Evolutionary conservation across 2,797 vertebrate genomes (phyloP), one percentile per base, ranked within the genome.

Genomic region (Tangara arthus): DNA sequence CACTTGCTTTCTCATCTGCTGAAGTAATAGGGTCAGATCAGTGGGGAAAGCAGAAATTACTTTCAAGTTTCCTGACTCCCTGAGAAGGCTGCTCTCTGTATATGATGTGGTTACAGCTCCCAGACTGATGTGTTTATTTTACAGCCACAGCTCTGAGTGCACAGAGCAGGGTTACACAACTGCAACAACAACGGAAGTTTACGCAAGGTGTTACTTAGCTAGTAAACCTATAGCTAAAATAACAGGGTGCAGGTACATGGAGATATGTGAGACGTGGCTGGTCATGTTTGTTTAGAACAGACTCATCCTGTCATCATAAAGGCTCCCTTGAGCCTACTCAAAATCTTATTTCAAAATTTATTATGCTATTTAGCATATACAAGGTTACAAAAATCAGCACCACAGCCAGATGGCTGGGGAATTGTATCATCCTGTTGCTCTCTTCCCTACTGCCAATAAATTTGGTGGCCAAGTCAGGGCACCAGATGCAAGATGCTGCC

Each of bases 341-440:
- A 85, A 96, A 71, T 83, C 90, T 85, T 80, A 80, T 64, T 95
- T 90, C 35, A 42, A 89, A 94, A 93, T 96, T 96, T 94, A 96
- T 94, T 84, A 22, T 18, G 22, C 64, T 89, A 28, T 94, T 96
- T 97, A 96, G 87, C 92, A 93, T 85, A 78, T 24, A 82, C 89
- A 92, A 95, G 90, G 95, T 96, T 95, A 95, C 89, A 49, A 80
- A 85, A 95, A 93, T 80, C 89, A 81, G 70, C 68, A 34, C 78
- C 68, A 23, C 30, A 78, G 83, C 75, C 96, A 96, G 95, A 97
- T 96, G 96, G 97, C 87, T 88, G 92, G 95, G 95, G 94, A 96
- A 85, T 94, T 94, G 52, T 57, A 41, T n/a, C 71, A 88, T 59
- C 88, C 68, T 69, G 71, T 85, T 77, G 61, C 80, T 96, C 28